These are phyloP conservation scores for Pseudomyrmex cubaensis DNA, from an alignment of 1,140 invertebrate genomes.

Conservation along the genomic window DNA sequence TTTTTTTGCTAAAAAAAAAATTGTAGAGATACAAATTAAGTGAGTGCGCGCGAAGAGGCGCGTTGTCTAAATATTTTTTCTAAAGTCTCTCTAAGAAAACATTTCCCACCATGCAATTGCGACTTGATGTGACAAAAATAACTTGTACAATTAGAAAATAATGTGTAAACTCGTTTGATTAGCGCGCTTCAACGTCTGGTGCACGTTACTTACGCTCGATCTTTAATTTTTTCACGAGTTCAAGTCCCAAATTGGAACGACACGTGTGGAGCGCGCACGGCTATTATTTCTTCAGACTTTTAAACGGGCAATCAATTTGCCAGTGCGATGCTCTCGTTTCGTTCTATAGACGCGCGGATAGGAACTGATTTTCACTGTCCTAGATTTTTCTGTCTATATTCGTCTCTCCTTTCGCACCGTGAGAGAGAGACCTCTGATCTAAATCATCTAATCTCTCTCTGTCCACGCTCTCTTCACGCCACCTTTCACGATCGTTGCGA, in stretches of 20 bases:
- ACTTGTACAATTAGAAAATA: too few species aligned
- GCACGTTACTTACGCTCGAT: not conserved
- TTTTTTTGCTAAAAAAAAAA: conserved; percentile 90
- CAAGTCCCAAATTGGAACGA: conserved; percentile 21
- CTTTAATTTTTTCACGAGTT: conserved; percentile 20
- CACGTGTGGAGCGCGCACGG: not conserved
- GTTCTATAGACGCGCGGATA: conserved; percentile 52
- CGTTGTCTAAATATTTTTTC: not conserved
- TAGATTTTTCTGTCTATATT: conserved; percentile 71
- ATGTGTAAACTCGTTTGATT: too few species aligned
- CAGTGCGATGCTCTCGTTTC: conserved; percentile 67
- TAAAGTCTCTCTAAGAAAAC: not conserved
- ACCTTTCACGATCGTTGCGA: not conserved
- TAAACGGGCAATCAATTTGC: conserved; percentile 51
- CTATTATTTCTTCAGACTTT: conserved; percentile 43
- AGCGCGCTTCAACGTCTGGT: too few species aligned
- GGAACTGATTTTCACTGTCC: conserved; percentile 73
- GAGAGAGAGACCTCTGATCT: conserved; percentile 31
- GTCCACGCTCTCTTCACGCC: not conserved
- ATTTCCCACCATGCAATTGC: not conserved
- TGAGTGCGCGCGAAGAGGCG: too few species aligned
- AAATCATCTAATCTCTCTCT: conserved; percentile 21
- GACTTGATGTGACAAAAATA: too few species aligned
- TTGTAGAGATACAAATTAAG: not conserved
- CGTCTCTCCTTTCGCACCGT: conserved; percentile 27